Conservation (phyloP, 2,113 vertebrate genomes). For the Eulemur rufifrons region DNA sequence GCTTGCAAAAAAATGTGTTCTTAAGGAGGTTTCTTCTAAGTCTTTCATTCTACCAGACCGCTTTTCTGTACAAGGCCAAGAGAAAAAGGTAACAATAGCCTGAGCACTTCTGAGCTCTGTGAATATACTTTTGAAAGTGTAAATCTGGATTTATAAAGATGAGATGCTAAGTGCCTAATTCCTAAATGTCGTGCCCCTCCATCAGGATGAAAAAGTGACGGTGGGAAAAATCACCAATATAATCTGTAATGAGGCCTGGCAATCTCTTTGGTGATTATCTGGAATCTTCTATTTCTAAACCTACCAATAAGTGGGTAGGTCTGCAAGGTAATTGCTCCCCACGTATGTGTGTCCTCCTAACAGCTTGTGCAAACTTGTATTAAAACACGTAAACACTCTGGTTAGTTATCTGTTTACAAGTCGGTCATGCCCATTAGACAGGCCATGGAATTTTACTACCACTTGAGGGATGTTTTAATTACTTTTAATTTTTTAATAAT, state of each 20-base stretch:
- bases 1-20: neutral
- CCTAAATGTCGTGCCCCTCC: neutral
- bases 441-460: conserved; percentile 11
- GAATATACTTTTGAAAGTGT: neutral
- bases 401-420: neutral
- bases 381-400: neutral
- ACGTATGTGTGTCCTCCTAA: neutral
- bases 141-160: neutral
- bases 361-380: conserved; percentile 39
- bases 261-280: neutral
- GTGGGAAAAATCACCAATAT: neutral
- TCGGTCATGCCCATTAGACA: neutral
- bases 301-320: neutral
- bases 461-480: conserved; percentile 42
- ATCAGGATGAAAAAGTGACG: neutral
- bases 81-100: neutral
- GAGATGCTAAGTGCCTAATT: neutral
- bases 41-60: neutral
- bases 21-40: neutral
- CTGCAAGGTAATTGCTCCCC: conserved; percentile 33
- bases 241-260: neutral
- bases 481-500: conserved; percentile 48
- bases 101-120: neutral
- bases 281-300: conserved; percentile 12
- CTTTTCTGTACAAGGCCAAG: neutral